phyloP scores from a whole-genome alignment of 2,797 vertebrate genomes.

The Tolypeutes matacus region DNA sequence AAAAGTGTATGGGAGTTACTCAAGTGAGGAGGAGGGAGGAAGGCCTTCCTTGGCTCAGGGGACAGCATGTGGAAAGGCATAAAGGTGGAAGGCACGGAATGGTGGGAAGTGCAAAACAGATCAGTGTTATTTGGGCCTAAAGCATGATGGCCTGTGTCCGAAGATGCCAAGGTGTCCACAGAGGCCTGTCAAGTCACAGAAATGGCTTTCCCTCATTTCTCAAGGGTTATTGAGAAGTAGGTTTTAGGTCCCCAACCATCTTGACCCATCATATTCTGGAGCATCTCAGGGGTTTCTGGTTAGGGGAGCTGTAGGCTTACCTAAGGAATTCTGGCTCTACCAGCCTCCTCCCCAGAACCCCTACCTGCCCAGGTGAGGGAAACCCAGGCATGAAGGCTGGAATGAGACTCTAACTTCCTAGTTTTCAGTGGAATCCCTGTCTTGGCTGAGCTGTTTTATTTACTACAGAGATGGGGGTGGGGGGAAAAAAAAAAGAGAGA shows the following conservation, averaged over 20 bases:
- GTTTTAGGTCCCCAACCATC: background rate
- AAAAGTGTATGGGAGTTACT: background rate
- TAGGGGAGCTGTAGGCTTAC: background rate
- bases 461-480: background rate
- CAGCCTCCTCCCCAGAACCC: background rate
- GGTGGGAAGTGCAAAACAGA: background rate
- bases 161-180: background rate
- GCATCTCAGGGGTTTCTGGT: background rate
- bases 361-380: too few relatives aligned
- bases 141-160: background rate
- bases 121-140: background rate
- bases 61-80: background rate
- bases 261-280: background rate
- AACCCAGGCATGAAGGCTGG: too few relatives aligned
- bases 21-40: background rate
- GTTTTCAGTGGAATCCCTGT: slow-evolving; percentile 33
- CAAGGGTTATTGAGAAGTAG: background rate
- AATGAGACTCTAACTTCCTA: slow-evolving; percentile 16
- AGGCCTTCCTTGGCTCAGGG: background rate
- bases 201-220: background rate
- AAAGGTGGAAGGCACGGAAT: background rate
- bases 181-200: background rate
- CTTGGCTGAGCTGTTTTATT: slow-evolving; percentile 60
- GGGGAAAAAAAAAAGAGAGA: too few relatives aligned
- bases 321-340: background rate